Percentiles rank a stretch among this genome's conserved stretches.
phyloP scores from a whole-genome alignment of 2,797 vertebrate species.

The Spinus olivaceus region DNA sequence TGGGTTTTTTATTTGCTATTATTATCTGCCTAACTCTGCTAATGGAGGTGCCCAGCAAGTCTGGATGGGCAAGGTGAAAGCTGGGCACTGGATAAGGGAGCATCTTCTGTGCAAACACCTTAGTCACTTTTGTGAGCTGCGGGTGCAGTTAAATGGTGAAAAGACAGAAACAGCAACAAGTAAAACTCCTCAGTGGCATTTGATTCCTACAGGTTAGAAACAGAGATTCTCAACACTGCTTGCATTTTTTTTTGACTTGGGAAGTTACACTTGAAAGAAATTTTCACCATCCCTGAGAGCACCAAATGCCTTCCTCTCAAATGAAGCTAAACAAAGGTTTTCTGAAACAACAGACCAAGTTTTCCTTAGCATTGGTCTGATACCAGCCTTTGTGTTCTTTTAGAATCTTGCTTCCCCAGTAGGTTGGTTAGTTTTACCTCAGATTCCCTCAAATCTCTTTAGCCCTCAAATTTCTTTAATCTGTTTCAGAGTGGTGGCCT shows the following conservation, averaged over 20 bases:
- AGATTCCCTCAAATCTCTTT: too few relatives aligned
- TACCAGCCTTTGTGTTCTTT: not conserved
- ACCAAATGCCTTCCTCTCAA: not conserved
- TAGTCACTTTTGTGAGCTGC: constrained; percentile 32
- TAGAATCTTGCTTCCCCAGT: not conserved
- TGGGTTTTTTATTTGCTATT: constrained; percentile 63
- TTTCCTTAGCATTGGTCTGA: not conserved
- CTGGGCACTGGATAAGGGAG: not conserved
- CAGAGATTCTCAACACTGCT: not conserved
- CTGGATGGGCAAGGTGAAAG: not conserved
- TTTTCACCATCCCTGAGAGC: not conserved
- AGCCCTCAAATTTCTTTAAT: not conserved
- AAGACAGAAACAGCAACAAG: constrained; percentile 25
- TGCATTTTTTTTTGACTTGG: not conserved
- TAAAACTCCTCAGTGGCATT: not conserved
- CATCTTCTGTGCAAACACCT: not conserved
- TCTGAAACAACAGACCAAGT: not conserved
- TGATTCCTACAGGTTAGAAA: not conserved
- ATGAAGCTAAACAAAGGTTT: not conserved
- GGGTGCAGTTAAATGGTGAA: not conserved
- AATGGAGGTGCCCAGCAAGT: not conserved
- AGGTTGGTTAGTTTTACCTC: not conserved
- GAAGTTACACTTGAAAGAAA: not conserved
- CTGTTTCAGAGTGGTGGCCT: not conserved
- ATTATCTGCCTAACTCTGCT: constrained; percentile 60